Evolutionary conservation across 2,888 invertebrate species (phyloP).

Genomic region (Machimus atricapillus): DNA sequence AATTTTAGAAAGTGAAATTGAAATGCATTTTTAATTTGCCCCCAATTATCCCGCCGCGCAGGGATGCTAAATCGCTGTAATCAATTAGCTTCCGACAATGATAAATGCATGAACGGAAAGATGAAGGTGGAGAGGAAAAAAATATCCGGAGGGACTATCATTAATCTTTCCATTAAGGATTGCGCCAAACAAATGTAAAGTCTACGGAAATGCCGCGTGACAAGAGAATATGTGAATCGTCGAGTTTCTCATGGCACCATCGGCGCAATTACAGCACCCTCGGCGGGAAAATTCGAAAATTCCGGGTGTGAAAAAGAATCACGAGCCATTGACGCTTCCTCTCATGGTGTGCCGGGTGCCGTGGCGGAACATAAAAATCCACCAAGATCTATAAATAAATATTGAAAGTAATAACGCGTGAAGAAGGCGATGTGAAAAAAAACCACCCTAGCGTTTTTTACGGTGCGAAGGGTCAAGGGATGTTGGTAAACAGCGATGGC

Average conservation of each 20-base stretch:
- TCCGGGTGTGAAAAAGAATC: not conserved
- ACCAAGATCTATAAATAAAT: slow-evolving; percentile 30
- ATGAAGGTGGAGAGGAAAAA: not conserved
- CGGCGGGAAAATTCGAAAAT: not conserved
- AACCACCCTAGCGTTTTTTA: slow-evolving; percentile 4
- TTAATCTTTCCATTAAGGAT: slow-evolving; percentile 33
- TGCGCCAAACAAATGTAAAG: not conserved
- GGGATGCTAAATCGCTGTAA: not conserved
- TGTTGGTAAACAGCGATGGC: slow-evolving; percentile 7
- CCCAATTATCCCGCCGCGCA: not conserved
- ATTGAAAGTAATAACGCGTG: slow-evolving; percentile 26
- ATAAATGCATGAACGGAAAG: not conserved
- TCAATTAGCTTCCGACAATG: slow-evolving; percentile 4
- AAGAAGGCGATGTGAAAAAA: not conserved
- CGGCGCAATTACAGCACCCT: not conserved
- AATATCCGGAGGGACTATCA: not conserved
- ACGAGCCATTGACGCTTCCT: not conserved
- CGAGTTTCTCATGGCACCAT: slow-evolving; percentile 7
- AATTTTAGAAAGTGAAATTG: not conserved
- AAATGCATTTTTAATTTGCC: not conserved
- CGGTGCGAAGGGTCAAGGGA: slow-evolving; percentile 17
- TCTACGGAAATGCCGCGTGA: not conserved
- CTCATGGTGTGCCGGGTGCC: not conserved
- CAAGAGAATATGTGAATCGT: not conserved
- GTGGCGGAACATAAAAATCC: not conserved